Base-by-base conservation (phyloP, 2,113 vertebrate genomes). In the Oreochromis aureus region DNA sequence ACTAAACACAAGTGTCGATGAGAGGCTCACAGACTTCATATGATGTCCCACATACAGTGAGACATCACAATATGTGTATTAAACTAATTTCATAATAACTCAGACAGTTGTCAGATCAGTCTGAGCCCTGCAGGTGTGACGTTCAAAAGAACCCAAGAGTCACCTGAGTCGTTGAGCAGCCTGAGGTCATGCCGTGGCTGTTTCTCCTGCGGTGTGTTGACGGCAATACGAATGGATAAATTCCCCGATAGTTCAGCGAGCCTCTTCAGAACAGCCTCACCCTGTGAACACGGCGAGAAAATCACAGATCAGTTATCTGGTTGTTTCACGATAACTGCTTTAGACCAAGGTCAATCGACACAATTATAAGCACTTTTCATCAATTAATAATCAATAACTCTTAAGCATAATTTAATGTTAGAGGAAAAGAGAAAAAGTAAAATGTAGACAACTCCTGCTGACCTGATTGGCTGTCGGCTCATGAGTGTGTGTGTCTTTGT, bases 381-480 rank as follows among this genome's bases (percentile, higher is more conserved):
- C 39, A 44, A 66, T 36, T 63, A 36, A 12, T 63, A 63, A 63
- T n/a, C 61, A 5, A n/a, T 36, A 18, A 36, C 36, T 66, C 61
- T n/a, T 66, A 10, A 66, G 61, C 34, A 66, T 46, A 27, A 46
- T 30, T 27, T 30, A 46, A 46, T 5, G 0, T 5, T 73, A 44
- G 30, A 19, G n/a, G 27, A 5, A 27, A 3, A 27, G 2, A 16
- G 34, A 24, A 1, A 44, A n/a, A 66, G 30, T 7, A 6, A 71
- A 71, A 6, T 0, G 15, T 22, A 18, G 41, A 76, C 15, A 3
- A 1, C 53, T 6, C 1, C 69, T 2, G 22, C 90, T 76, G 85
- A 98, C 98, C 97, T 97, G 96, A 69, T 92, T 13, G 3, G 98
- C 97, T 0, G 98, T 96, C 2, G 97, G 95, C n/a, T 98, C 97